Base-by-base conservation (phyloP, 2,888 invertebrate genomes). In the Ischnura elegans region DNA sequence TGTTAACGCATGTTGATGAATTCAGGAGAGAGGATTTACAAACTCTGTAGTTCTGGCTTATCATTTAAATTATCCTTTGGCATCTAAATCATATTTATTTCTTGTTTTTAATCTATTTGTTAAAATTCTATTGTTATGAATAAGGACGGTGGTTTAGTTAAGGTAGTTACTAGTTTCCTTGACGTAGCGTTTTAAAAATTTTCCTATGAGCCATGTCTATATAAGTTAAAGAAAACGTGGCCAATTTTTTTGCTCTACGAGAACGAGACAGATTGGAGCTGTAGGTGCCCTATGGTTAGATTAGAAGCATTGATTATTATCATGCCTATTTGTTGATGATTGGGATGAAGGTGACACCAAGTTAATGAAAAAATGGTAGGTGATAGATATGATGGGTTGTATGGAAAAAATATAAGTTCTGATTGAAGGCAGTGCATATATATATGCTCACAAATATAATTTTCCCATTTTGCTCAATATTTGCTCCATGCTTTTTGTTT, bases 381-480 rank as follows among this genome's bases (percentile, higher is more conserved):
- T n/a, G 61, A 16, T 36, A 13, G 10, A 10, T 29, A 36, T 36
- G 76, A 36, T 10, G 8, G 76, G 29, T 36, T 29, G 0, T 10
- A 61, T 90, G 36, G 13, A 90, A 90, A 61, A 55, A 42, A 25
- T 61, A 19, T 8, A 43, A 61, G 42, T 90, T 55, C 66, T 90
- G 42, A 51, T 90, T 36, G 43, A 90, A 90, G 90, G 90, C 90
- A 90, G 90, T 90, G 90, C 90, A 90, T 90, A 90, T 90, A 87
- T 87, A 87, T 66, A 90, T 90, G 90, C 90, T 90, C 90, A 90
- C 90, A 90, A 90, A 90, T 90, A 61, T 90, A 43, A 66, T 55
- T 90, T 90, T 90, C 90, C 90, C 90, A 90, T 90, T 90, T 43
- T 90, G 90, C 90, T 90, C 90, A 90, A 61, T 61, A 25, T 25